Evolutionary conservation across 2,797 vertebrate genomes (phyloP).

Genomic region (Leontopithecus rosalia): DNA sequence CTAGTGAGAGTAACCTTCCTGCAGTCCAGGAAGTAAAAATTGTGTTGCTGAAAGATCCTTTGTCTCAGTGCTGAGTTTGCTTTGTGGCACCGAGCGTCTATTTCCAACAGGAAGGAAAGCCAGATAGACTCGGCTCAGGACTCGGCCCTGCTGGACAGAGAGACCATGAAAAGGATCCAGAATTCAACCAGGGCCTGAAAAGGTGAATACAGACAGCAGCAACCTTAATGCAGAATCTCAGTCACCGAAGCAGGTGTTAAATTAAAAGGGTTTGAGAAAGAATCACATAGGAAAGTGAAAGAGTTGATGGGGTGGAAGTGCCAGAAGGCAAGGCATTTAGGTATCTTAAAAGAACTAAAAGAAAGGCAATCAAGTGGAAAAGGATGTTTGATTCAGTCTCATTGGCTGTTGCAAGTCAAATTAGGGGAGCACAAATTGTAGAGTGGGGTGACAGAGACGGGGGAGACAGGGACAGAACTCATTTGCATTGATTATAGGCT

Average conservation of each 20-base stretch:
- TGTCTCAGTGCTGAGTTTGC: too few species aligned
- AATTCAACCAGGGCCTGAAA: not conserved
- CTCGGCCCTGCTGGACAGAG: too few species aligned
- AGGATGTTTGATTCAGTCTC: not conserved
- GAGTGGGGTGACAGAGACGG: not conserved
- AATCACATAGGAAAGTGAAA: not conserved
- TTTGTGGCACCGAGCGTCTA: too few species aligned
- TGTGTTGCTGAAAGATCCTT: too few species aligned
- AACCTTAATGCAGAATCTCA: not conserved
- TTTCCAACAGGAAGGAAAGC: not conserved
- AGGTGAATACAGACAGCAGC: not conserved
- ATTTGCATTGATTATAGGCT: not conserved
- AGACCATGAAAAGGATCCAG: too few species aligned
- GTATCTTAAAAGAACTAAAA: not conserved
- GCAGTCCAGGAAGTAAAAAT: too few species aligned
- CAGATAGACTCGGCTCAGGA: not conserved
- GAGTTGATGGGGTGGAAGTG: too few species aligned
- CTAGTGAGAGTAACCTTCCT: too few species aligned
- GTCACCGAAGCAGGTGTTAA: not conserved
- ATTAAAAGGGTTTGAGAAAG: not conserved
- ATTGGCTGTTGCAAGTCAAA: not conserved
- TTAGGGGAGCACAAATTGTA: not conserved
- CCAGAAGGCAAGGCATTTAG: not conserved
- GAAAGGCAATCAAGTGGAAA: not conserved
- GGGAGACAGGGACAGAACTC: not conserved